A percentile compares a stretch with the other conserved stretches of the same genome.
phyloP scores from a whole-genome alignment of 2,888 invertebrate species.

The Hydraecia micacea region DNA sequence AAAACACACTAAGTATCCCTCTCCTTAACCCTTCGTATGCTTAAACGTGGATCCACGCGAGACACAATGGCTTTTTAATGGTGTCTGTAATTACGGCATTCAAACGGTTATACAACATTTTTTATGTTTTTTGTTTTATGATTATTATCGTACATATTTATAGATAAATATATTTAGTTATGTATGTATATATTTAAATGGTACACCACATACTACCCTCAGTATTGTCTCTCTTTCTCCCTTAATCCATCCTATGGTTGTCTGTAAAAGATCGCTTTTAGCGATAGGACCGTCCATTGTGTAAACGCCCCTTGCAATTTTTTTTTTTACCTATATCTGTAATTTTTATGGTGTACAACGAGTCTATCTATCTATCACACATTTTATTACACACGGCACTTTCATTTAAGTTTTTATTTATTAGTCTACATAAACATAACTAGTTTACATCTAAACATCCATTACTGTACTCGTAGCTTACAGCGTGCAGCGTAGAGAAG shows the following conservation, averaged over 20 bases:
- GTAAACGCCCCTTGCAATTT: neutral
- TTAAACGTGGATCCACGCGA: too few relatives aligned
- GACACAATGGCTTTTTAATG: too few relatives aligned
- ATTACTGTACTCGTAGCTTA: slow-evolving; percentile 60
- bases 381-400: neutral
- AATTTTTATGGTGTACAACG: neutral
- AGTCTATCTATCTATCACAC: neutral
- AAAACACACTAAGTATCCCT: too few relatives aligned
- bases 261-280: neutral
- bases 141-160: too few relatives aligned
- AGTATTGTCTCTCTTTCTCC: neutral
- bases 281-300: neutral
- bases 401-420: neutral
- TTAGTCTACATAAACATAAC: neutral
- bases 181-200: neutral
- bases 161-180: too few relatives aligned
- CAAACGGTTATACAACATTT: too few relatives aligned
- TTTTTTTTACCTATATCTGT: neutral
- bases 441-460: slow-evolving; percentile 23
- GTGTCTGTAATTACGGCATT: too few relatives aligned
- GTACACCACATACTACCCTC: neutral
- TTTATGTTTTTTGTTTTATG: too few relatives aligned
- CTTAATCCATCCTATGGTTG: neutral
- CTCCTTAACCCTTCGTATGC: too few relatives aligned
- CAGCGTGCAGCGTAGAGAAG: slow-evolving; percentile 62